Base-by-base conservation (phyloP, 1,140 invertebrate species). In the Ceratina calcarata region DNA sequence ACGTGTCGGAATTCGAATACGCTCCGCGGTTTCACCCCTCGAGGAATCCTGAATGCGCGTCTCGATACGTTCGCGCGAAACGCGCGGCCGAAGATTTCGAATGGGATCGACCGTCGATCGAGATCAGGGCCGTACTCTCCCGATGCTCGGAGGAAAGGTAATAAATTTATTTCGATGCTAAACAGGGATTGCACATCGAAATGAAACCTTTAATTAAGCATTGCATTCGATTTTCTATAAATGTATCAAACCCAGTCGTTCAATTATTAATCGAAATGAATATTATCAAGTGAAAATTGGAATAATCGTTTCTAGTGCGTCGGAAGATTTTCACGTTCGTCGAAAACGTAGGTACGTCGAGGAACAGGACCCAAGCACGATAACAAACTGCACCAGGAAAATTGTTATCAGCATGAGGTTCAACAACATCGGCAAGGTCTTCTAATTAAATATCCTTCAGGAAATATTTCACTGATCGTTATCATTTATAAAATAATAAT, bases 361-460 rank as follows among this genome's bases (percentile, higher is more conserved):
- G 71, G 27, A 49, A 32, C 49, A 16, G 13, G 27, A 60, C 64
- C 51, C 12, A 3, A 32, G n/a, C 18, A 53, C 61, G 20, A 80
- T 68, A n/a, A 57, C 2, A 4, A 72, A 87, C 24, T 90, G 89
- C 45, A 73, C 69, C 8, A 69, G 78, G 57, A 91, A 90, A 65
- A 72, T 91, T n/a, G 60, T 86, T 27, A 84, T 91, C 70, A 90
- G 83, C 20, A 81, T 91, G 69, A 90, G 89, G 65, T 83, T 91
- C 49, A 87, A 85, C 45, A 89, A 89, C 64, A 66, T 85, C 10
- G 90, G 88, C 72, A 87, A 86, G 87, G 90, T 91, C 13, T 60
- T 2, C 3, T 53, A 49, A 27, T 18, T 7, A 1, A 51, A 49
- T 13, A 4, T 53, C 27, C 18, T 49, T 22, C 2, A 24, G 3